These are phyloP conservation scores for Hypsibius dujardini DNA, from an alignment of 1,140 invertebrate species.

Conservation along the genomic window DNA sequence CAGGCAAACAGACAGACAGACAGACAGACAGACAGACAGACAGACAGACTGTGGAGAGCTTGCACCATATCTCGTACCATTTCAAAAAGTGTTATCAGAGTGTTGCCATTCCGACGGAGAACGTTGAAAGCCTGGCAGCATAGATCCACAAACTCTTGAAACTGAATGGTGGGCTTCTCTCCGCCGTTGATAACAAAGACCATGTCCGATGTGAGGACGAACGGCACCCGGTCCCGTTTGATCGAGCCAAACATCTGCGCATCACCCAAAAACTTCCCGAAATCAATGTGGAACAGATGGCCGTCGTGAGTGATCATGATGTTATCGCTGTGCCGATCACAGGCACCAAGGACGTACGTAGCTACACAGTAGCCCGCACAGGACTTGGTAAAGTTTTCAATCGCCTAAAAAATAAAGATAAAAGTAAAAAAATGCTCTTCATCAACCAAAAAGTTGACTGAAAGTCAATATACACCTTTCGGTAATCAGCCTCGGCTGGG, in stretches of 20 bases:
- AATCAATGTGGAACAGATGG: slow-evolving; percentile 99
- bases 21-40: no score
- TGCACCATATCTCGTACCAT: no score
- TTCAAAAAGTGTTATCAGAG: slow-evolving; percentile 78
- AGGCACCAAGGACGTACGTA: slow-evolving; percentile 91
- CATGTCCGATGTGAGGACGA: slow-evolving; percentile 96
- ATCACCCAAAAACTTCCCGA: slow-evolving; percentile 95
- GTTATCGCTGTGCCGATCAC: slow-evolving; percentile 98
- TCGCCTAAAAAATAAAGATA: slow-evolving; percentile 30
- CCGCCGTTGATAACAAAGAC: slow-evolving; percentile 96
- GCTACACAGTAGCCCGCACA: slow-evolving; percentile 97
- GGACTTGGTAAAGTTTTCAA: slow-evolving; percentile 52
- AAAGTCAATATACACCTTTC: no score
- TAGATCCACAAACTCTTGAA: slow-evolving; percentile 91
- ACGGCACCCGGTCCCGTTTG: slow-evolving; percentile 64
- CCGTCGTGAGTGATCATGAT: slow-evolving; percentile 98
- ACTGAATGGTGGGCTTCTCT: slow-evolving; percentile 73
- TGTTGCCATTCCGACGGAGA: slow-evolving; percentile 74
- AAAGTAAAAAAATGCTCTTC: not conserved
- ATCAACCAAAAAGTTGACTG: no score
- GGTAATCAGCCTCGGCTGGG: no score
- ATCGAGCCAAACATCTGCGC: slow-evolving; percentile 88
- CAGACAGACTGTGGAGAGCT: no score
- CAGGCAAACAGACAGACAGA: no score
- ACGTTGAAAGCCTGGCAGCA: slow-evolving; percentile 95